Evolutionary conservation across 2,113 vertebrate genomes (phyloP).

Genomic region (Hippocampus zosterae): DNA sequence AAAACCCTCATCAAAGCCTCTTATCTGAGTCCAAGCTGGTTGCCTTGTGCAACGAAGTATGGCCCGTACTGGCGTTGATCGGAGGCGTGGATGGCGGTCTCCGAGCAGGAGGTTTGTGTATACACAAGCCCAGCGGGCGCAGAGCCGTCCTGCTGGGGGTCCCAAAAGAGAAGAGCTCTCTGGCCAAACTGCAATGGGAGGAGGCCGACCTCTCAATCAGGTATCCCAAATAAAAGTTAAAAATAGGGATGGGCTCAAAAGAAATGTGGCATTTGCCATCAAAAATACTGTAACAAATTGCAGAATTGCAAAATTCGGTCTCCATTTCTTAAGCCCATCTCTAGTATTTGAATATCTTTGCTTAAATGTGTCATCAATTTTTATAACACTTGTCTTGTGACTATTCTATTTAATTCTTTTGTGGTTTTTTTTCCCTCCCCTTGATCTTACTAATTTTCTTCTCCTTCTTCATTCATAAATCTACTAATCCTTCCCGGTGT

Average conservation of each 20-base stretch:
- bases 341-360: background rate
- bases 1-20: slow-evolving; percentile 39
- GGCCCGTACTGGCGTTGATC: slow-evolving; percentile 76
- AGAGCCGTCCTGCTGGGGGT: slow-evolving; percentile 73
- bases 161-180: slow-evolving; percentile 71
- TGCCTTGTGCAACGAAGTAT: slow-evolving; percentile 72
- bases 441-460: slow-evolving; percentile 58
- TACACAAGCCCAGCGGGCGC: slow-evolving; percentile 72
- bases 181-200: slow-evolving; percentile 79
- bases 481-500: slow-evolving; percentile 58
- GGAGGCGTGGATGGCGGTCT: slow-evolving; percentile 77
- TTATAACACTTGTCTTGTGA: slow-evolving; percentile 38
- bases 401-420: slow-evolving; percentile 21
- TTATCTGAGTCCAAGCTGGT: slow-evolving; percentile 70
- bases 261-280: background rate
- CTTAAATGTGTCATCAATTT: slow-evolving; percentile 23
- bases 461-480: slow-evolving; percentile 51
- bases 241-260: background rate
- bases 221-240: slow-evolving; percentile 46
- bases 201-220: slow-evolving; percentile 74
- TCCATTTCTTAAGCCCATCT: background rate
- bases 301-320: background rate
- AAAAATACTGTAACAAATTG: background rate
- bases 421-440: slow-evolving; percentile 29
- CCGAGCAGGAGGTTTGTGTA: slow-evolving; percentile 71